Conservation (phyloP, 2,888 invertebrate species). For the Agapetus fuscipes region DNA sequence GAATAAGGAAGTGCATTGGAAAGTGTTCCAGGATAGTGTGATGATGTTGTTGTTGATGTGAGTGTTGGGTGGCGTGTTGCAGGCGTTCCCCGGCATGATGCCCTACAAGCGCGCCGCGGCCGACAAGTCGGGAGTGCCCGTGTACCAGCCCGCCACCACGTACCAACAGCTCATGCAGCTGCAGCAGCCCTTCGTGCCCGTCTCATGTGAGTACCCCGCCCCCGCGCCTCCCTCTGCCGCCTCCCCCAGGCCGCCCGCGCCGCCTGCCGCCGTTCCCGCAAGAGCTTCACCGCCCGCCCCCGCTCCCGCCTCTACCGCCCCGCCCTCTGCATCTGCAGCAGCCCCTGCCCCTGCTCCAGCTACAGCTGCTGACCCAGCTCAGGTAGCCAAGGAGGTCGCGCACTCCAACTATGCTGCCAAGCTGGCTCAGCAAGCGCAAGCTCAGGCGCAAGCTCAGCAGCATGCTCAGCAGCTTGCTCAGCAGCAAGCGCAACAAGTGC, state of each 20-base stretch:
- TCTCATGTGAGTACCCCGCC: conserved; percentile 95
- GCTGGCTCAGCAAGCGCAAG: conserved; percentile 27
- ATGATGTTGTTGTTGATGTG: too few relatives aligned
- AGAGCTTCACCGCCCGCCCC: conserved; percentile 21
- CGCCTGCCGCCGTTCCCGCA: conserved; percentile 22
- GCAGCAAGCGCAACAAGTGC: not conserved
- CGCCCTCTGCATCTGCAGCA: conserved; percentile 24
- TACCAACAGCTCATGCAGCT: conserved; percentile 94
- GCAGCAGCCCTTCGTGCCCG: conserved; percentile 92
- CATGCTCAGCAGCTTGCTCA: not conserved
- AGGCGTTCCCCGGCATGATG: conserved; percentile 94
- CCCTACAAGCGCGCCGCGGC: conserved; percentile 94
- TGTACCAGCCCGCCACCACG: conserved; percentile 88
- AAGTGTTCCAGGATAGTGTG: too few relatives aligned
- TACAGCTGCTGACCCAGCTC: conserved; percentile 34
- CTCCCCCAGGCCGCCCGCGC: conserved; percentile 29
- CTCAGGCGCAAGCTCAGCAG: conserved; percentile 24
- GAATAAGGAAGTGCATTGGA: too few relatives aligned
- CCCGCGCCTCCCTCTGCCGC: conserved; percentile 53
- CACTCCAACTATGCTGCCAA: conserved; percentile 76
- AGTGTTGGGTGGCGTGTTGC: conserved; percentile 26
- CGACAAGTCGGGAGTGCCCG: conserved; percentile 92
- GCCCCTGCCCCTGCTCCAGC: conserved; percentile 27
- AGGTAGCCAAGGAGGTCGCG: conserved; percentile 70
- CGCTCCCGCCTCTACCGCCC: conserved; percentile 26